phyloP scores from a whole-genome alignment of 2,888 invertebrate species.

The Leptopterna dolabrata region DNA sequence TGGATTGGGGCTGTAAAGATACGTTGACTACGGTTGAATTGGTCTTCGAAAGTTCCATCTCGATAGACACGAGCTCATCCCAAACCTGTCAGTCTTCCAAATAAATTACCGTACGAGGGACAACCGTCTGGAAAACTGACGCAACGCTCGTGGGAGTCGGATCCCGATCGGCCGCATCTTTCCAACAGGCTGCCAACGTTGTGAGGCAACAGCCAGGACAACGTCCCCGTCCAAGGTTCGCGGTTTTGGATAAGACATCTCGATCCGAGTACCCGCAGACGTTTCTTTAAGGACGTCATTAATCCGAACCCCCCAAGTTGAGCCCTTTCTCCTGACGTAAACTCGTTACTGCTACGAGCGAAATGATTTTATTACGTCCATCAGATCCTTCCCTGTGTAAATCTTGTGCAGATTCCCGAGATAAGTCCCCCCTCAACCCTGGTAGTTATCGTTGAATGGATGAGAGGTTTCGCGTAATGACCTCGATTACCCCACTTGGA shows the following conservation, averaged over 20 bases:
- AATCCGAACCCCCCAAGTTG: background rate
- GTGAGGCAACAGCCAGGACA: background rate
- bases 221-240: background rate
- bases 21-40: background rate
- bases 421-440: background rate
- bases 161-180: background rate
- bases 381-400: too few species aligned
- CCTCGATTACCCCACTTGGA: background rate
- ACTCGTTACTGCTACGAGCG: background rate
- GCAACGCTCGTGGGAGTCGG: background rate
- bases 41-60: background rate
- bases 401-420: background rate
- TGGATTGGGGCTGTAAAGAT: too few species aligned
- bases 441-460: background rate
- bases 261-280: background rate
- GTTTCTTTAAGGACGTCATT: background rate
- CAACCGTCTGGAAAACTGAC: background rate
- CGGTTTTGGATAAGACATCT: background rate
- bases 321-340: background rate
- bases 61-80: background rate
- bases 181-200: background rate
- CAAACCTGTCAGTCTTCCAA: background rate
- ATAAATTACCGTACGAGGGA: background rate
- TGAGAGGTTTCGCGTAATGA: background rate
- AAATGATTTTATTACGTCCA: background rate